These are phyloP conservation scores for Lamellibrachia columna DNA, from an alignment of 2,888 invertebrate species.

Conservation along the genomic window DNA sequence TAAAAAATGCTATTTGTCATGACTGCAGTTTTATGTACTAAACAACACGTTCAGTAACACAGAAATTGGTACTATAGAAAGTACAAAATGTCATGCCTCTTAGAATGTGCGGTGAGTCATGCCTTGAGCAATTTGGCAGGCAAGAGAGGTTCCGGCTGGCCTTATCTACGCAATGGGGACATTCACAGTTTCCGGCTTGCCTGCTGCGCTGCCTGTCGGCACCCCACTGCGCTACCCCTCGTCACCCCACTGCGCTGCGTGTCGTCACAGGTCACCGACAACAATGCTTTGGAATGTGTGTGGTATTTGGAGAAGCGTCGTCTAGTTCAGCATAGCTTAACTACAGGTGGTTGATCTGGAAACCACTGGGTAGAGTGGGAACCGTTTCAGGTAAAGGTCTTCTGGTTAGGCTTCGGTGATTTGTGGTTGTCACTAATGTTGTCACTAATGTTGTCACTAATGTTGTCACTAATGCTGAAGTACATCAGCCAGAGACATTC, in stretches of 20 bases:
- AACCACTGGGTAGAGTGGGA: not conserved
- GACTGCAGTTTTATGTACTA: not conserved
- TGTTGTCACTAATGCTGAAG: not conserved
- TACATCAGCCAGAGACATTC: no score
- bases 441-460: not conserved
- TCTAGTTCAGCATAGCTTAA: not conserved
- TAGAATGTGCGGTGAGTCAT: not conserved
- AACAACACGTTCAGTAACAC: not conserved
- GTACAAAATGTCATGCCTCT: not conserved
- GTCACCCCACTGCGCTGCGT: not conserved
- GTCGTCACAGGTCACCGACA: not conserved
- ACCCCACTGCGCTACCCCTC: not conserved
- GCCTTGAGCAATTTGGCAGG: not conserved
- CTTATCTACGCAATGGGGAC: not conserved
- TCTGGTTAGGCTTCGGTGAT: not conserved
- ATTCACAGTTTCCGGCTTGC: slow-evolving; percentile 5
- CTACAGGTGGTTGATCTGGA: not conserved
- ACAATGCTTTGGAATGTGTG: not conserved
- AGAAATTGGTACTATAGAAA: not conserved
- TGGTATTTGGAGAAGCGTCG: not conserved
- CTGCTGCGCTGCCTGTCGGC: not conserved
- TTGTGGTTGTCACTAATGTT: not conserved
- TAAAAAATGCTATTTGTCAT: not conserved
- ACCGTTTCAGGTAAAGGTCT: not conserved
- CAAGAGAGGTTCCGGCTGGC: not conserved